Evolutionary conservation across 1,140 invertebrate species (phyloP).

Genomic region (Nilaparvata lugens): DNA sequence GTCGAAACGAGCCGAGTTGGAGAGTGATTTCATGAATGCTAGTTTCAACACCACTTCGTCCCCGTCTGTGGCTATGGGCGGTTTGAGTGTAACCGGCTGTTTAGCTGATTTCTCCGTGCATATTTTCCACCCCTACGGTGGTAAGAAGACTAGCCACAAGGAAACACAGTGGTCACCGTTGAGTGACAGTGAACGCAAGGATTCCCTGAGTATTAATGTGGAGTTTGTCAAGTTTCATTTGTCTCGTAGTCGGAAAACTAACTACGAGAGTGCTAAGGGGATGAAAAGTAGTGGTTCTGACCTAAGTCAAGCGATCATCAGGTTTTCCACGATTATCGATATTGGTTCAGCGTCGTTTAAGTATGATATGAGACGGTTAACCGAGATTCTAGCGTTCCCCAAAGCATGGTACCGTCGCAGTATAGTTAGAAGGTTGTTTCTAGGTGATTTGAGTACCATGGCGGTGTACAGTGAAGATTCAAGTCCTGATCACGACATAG

Average conservation of each 20-base stretch:
- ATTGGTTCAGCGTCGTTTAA: constrained; percentile 98
- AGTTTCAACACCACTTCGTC: constrained; percentile 32
- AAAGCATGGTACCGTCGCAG: constrained; percentile 95
- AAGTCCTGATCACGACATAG: constrained; percentile 20
- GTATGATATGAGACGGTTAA: constrained; percentile 95
- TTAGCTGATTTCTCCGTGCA: constrained; percentile 94
- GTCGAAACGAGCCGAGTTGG: constrained; percentile 66
- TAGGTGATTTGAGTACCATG: constrained; percentile 62
- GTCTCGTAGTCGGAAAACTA: constrained; percentile 75
- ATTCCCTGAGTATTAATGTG: constrained; percentile 91
- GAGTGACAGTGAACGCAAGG: constrained; percentile 82
- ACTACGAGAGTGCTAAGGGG: constrained; percentile 45
- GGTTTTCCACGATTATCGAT: constrained; percentile 90
- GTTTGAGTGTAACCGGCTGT: constrained; percentile 87
- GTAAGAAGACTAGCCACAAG: constrained; percentile 72
- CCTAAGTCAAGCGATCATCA: constrained; percentile 65
- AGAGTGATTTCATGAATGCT: neutral
- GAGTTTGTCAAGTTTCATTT: constrained; percentile 96
- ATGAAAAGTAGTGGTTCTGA: constrained; percentile 41
- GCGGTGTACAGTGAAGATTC: constrained; percentile 20
- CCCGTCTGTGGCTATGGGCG: constrained; percentile 60
- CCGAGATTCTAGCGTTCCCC: constrained; percentile 94
- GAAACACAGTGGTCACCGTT: constrained; percentile 78
- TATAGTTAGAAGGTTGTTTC: constrained; percentile 84
- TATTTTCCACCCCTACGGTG: constrained; percentile 96